phyloP scores from a whole-genome alignment of 2,888 invertebrate genomes.

The Abrostola tripartita region DNA sequence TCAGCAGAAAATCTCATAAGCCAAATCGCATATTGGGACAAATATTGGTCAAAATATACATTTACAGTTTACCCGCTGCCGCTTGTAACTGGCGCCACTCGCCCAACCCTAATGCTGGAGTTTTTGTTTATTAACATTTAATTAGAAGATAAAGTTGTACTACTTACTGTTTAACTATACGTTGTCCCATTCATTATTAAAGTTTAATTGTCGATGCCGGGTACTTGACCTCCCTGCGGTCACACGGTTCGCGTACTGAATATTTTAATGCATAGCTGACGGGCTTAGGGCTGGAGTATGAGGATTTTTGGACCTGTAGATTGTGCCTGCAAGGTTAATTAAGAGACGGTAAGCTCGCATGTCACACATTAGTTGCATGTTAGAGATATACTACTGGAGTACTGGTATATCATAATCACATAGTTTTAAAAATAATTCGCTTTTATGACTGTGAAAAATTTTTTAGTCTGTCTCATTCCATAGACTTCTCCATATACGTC shows the following conservation, averaged over 20 bases:
- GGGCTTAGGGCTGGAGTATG: slow-evolving; percentile 6
- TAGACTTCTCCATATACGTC: too few species aligned
- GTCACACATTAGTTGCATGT: too few species aligned
- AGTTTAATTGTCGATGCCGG: slow-evolving; percentile 61
- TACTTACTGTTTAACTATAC: slow-evolving; percentile 59
- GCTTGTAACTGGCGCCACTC: slow-evolving; percentile 51
- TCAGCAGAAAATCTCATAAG: too few species aligned
- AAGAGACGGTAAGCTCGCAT: background rate
- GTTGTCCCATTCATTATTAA: slow-evolving; percentile 71
- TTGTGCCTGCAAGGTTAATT: background rate
- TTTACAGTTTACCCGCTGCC: slow-evolving; percentile 20
- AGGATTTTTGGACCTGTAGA: background rate
- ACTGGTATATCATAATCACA: too few species aligned
- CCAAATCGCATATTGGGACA: too few species aligned
- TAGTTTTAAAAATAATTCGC: too few species aligned
- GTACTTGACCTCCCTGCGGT: slow-evolving; percentile 57
- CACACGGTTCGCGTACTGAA: slow-evolving; percentile 36
- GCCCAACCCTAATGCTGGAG: slow-evolving; percentile 57
- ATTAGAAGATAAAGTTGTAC: slow-evolving; percentile 80
- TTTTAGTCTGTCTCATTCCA: too few species aligned
- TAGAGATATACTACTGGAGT: too few species aligned
- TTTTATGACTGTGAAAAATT: too few species aligned
- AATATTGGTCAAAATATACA: background rate
- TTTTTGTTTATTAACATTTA: slow-evolving; percentile 85
- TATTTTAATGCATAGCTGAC: slow-evolving; percentile 26